Evolutionary conservation across 2,113 vertebrate species (phyloP), one percentile per base, ranked within the genome.

Genomic region (Prolemur simus): DNA sequence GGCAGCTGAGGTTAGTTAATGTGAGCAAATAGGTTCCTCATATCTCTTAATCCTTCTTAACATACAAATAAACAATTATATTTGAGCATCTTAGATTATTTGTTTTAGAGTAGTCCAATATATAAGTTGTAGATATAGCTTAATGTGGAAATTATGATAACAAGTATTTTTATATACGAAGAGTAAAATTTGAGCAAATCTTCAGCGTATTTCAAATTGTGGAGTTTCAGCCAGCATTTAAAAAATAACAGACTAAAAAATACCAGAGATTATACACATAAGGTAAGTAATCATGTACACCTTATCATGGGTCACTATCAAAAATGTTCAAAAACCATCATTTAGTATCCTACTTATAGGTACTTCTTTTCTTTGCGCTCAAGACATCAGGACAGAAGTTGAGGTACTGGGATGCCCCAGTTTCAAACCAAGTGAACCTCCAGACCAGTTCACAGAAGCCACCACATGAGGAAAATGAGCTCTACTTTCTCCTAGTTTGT

Each of bases 1-100:
- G 97, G 99, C 99, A 91, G 99, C 98, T n/a, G 99, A 99, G 99
- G 99, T 99, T 98, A 96, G 73, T 39, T 92, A 60, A 27, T 34
- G 37, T 13, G 6, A 87, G 23, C n/a, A 37, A 2, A 15, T 56
- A 18, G 11, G 69, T 8, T 34, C 13, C 3, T 68, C 34, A 3
- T 37, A 29, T 60, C 81, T 93, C 45, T 39, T 74, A 18, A 12
- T 5, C 20, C 29, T 17, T 77, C 2, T 80, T 68, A 73, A 29
- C 56, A 11, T 56, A 12, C 52, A 71, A 52, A 42, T 8, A 52
- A 37, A 63, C n/a, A 20, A 9, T 74, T 92, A 71, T 1, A 20
- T 76, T 49, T 85, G n/a, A 4, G 21, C 29, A 80, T n/a, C 27
- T 66, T 87, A 76, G 37, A 25, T 85, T 76, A 49, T 88, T 77